Evolutionary conservation across 2,113 vertebrate genomes (phyloP).

Genomic region (Propithecus coquereli): DNA sequence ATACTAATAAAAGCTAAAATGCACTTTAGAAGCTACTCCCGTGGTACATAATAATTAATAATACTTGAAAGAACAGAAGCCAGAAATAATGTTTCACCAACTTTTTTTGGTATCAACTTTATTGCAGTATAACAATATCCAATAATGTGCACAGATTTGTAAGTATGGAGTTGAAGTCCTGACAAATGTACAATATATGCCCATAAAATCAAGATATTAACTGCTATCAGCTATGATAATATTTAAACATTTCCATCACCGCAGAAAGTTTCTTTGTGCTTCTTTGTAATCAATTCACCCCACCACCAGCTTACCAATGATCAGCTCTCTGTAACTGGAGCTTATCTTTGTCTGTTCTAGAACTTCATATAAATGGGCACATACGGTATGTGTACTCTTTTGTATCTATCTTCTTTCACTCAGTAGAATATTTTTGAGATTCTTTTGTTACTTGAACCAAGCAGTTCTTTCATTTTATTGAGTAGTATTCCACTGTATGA

Average conservation of each 20-base stretch:
- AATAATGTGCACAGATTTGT: not conserved
- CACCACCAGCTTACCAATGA: not conserved
- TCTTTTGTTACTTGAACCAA: not conserved
- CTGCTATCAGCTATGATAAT: not conserved
- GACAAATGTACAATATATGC: not conserved
- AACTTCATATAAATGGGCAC: not conserved
- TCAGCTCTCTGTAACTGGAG: not conserved
- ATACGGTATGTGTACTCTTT: accelerated
- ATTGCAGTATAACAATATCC: not conserved
- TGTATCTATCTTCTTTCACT: not conserved
- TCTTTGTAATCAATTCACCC: not conserved
- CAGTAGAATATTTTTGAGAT: not conserved
- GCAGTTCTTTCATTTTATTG: not conserved
- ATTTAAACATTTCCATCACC: not conserved
- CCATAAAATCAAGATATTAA: not conserved
- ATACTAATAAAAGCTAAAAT: not conserved
- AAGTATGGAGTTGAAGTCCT: not conserved
- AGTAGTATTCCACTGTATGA: not conserved
- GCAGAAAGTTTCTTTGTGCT: not conserved
- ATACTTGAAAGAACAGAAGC: not conserved
- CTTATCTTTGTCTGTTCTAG: not conserved
- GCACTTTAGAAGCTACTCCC: not conserved
- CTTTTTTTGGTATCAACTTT: not conserved
- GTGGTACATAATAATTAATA: not conserved
- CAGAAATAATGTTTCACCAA: not conserved